Percentiles rank a stretch among this genome's conserved stretches.
phyloP scores from a whole-genome alignment of 2,888 invertebrate genomes.

The Carcina quercana region DNA sequence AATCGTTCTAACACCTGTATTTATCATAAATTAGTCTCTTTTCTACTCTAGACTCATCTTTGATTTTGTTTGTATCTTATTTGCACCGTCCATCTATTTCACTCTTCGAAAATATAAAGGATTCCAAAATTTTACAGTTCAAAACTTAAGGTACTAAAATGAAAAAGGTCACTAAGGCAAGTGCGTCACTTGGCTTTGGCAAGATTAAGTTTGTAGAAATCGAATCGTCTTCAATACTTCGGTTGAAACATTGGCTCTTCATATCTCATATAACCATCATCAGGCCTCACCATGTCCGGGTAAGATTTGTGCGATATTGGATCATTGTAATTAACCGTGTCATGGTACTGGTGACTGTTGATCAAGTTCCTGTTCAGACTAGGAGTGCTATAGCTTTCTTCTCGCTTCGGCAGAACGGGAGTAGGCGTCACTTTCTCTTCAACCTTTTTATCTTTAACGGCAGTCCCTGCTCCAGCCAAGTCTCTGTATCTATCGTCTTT shows the following conservation, averaged over 20 bases:
- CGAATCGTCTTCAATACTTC: constrained; percentile 55
- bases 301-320: constrained; percentile 48
- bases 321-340: constrained; percentile 39
- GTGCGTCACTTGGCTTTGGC: too few species aligned
- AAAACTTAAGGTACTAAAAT: too few species aligned
- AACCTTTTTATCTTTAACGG: constrained; percentile 53
- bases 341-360: constrained; percentile 67
- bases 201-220: too few species aligned
- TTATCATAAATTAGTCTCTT: too few species aligned
- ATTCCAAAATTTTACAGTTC: too few species aligned
- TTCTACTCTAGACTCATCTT: too few species aligned
- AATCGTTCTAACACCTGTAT: too few species aligned
- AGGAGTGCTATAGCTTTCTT: constrained; percentile 39
- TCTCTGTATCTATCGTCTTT: constrained; percentile 67
- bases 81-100: too few species aligned
- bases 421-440: constrained; percentile 66
- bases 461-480: constrained; percentile 51
- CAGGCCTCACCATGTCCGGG: constrained; percentile 47
- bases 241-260: constrained; percentile 61
- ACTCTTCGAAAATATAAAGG: too few species aligned
- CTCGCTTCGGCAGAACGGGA: constrained; percentile 55
- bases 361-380: constrained; percentile 45
- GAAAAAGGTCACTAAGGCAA: too few species aligned
- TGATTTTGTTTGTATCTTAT: too few species aligned
- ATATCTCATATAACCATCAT: constrained; percentile 54